Conservation (phyloP, 2,888 invertebrate species). For the Chirona hameri region DNA sequence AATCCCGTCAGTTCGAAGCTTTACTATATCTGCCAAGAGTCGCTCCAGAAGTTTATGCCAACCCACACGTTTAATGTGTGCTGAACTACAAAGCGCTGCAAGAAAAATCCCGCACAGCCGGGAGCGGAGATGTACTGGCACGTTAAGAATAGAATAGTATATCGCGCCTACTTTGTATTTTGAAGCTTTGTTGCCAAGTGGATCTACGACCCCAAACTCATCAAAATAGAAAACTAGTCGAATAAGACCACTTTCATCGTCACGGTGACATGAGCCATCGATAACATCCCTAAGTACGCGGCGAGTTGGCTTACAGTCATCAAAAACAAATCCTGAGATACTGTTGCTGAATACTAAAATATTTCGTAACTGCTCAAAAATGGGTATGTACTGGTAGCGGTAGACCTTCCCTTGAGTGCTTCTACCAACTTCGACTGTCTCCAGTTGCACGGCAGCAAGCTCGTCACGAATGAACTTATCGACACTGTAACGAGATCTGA, state of each 20-base stretch:
- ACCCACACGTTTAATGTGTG: neutral
- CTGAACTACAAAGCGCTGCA: neutral
- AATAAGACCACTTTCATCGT: neutral
- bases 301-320: neutral
- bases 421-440: neutral
- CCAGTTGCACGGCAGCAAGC: neutral
- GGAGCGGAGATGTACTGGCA: neutral
- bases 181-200: neutral
- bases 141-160: neutral
- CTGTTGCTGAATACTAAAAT: neutral
- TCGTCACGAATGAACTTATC: neutral
- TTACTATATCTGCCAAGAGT: no score
- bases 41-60: neutral
- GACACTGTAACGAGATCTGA: neutral
- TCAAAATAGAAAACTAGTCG: neutral
- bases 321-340: neutral
- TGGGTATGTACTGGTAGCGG: neutral
- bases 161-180: neutral
- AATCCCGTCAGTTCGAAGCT: no score
- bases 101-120: neutral
- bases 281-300: neutral
- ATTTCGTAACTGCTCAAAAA: neutral
- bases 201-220: neutral
- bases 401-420: neutral
- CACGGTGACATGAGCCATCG: neutral